Evolutionary conservation across 2,113 vertebrate species (phyloP).

Genomic region (Aptenodytes patagonicus): DNA sequence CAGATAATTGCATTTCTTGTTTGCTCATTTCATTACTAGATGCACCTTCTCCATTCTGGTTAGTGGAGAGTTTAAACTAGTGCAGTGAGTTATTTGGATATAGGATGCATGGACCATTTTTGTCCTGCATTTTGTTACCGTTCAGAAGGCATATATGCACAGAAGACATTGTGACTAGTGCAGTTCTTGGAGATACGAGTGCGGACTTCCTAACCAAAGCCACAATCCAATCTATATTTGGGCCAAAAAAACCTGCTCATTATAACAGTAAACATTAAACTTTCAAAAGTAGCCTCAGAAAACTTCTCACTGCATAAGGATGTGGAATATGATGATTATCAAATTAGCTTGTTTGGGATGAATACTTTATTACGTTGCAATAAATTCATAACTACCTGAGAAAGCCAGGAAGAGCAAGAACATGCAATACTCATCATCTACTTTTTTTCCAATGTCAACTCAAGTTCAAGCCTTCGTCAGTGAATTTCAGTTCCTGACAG

Average conservation of each 20-base stretch:
- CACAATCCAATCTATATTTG: neutral
- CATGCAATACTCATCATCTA: neutral
- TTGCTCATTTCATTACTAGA: neutral
- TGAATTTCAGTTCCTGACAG: neutral
- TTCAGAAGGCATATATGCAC: neutral
- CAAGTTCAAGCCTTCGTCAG: neutral
- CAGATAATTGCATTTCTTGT: neutral
- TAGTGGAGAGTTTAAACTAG: neutral
- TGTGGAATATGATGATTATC: neutral
- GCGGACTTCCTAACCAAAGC: neutral
- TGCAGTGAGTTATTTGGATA: neutral
- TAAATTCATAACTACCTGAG: neutral
- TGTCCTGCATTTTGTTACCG: neutral
- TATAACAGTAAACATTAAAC: neutral
- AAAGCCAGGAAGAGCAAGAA: neutral
- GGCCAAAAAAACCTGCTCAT: accelerated
- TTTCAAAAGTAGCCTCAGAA: neutral
- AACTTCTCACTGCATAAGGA: neutral
- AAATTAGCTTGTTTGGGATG: neutral
- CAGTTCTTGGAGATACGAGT: neutral
- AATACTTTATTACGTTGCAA: neutral
- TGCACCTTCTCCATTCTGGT: neutral
- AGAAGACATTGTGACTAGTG: neutral
- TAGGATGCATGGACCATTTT: neutral
- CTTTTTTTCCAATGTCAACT: neutral